These are phyloP conservation scores for Heteromormyrus szaboi DNA, from an alignment of 2,797 vertebrate genomes.

Conservation along the genomic window DNA sequence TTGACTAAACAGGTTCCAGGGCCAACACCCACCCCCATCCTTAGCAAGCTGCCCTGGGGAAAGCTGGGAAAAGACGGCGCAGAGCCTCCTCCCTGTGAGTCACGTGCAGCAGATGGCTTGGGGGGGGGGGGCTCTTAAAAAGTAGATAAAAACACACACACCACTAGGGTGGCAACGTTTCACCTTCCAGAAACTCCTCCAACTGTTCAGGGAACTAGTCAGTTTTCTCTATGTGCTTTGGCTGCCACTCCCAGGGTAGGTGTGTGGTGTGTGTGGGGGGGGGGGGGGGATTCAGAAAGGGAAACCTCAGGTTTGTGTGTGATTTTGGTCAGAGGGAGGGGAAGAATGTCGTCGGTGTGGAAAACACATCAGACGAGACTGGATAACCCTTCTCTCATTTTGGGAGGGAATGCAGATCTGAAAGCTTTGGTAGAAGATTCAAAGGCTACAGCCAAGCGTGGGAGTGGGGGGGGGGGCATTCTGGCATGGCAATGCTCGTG, in stretches of 20 bases:
- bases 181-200: background rate
- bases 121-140: background rate
- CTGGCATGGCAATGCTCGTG: background rate
- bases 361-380: background rate
- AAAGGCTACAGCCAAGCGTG: constrained; percentile 53
- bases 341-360: background rate
- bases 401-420: constrained; percentile 40
- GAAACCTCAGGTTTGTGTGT: constrained; percentile 27
- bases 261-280: background rate
- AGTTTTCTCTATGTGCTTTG: background rate
- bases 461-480: background rate
- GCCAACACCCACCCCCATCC: constrained; percentile 36
- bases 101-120: background rate
- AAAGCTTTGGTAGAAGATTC: constrained; percentile 55
- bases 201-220: background rate
- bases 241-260: background rate
- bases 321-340: constrained; percentile 33
- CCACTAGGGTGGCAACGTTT: background rate
- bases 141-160: background rate
- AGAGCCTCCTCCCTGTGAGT: background rate
- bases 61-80: constrained; percentile 15
- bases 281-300: background rate
- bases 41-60: constrained; percentile 27
- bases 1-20: constrained; percentile 46
- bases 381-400: background rate